phyloP scores from a whole-genome alignment of 2,113 vertebrate genomes.

The Fregetta grallaria region DNA sequence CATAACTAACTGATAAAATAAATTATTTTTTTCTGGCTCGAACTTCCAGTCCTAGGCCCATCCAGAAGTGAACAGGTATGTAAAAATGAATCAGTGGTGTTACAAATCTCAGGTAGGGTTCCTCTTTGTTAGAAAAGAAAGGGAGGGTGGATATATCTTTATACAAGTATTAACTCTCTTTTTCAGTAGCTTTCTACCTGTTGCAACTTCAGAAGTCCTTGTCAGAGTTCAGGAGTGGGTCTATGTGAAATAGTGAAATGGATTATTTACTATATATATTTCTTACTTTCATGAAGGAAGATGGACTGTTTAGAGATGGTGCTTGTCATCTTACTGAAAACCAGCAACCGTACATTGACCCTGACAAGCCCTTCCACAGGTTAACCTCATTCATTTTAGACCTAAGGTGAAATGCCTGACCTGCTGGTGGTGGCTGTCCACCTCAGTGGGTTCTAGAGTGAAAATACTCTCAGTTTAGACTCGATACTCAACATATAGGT shows the following conservation, averaged over 20 bases:
- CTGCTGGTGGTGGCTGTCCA: not conserved
- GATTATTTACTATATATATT: not conserved
- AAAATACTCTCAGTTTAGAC: not conserved
- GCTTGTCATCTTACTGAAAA: not conserved
- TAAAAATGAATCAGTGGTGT: not conserved
- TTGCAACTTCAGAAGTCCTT: not conserved
- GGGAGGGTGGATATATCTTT: not conserved
- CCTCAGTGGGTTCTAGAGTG: not conserved
- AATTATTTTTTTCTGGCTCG: not conserved
- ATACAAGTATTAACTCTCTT: not conserved
- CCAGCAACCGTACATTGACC: not conserved
- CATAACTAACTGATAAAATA: not conserved
- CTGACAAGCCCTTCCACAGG: not conserved
- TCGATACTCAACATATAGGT: rapidly evolving
- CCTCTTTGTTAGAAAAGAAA: not conserved
- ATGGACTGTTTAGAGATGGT: not conserved
- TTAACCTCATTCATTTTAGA: not conserved
- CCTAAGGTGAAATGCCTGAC: not conserved
- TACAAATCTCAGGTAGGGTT: not conserved
- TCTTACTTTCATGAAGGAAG: not conserved
- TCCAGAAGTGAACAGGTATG: not conserved
- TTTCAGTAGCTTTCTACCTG: not conserved
- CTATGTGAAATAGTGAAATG: not conserved
- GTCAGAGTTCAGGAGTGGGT: not conserved
- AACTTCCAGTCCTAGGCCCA: not conserved